Conservation (phyloP, 1,140 invertebrate species). For the Penaeus indicus region DNA sequence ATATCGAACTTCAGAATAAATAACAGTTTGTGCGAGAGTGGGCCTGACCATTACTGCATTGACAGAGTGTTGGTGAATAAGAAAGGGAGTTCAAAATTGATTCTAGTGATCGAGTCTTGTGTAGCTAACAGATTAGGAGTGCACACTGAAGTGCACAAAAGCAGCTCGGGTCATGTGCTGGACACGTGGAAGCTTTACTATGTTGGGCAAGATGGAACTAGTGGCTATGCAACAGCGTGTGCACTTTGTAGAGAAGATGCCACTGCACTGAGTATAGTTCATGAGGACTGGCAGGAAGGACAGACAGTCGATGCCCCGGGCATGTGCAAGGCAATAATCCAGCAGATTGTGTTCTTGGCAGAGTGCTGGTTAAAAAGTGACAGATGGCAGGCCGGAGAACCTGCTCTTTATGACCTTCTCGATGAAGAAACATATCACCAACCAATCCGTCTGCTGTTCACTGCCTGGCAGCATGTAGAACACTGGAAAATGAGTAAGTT, state of each 20-base stretch:
- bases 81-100: slow-evolving; percentile 55
- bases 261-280: slow-evolving; percentile 19
- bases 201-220: slow-evolving; percentile 45
- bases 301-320: slow-evolving; percentile 46
- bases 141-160: slow-evolving; percentile 43
- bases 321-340: slow-evolving; percentile 54
- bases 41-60: slow-evolving; percentile 57
- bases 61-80: slow-evolving; percentile 45
- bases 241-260: slow-evolving; percentile 47
- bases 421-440: slow-evolving; percentile 62
- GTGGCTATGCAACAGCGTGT: slow-evolving; percentile 44
- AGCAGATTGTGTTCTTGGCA: slow-evolving; percentile 55
- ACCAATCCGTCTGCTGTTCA: slow-evolving; percentile 61
- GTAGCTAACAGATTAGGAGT: slow-evolving; percentile 54
- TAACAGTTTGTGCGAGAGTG: slow-evolving; percentile 49
- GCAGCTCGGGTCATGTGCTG: slow-evolving; percentile 40
- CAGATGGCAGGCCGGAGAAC: slow-evolving; percentile 61
- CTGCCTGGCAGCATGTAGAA: slow-evolving; percentile 64
- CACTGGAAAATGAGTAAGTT: slow-evolving; percentile 64
- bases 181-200: slow-evolving; percentile 59
- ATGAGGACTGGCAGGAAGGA: slow-evolving; percentile 34
- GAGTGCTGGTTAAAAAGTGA: slow-evolving; percentile 59
- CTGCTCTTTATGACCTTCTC: slow-evolving; percentile 58
- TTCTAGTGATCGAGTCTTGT: slow-evolving; percentile 44
- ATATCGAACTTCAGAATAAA: slow-evolving; percentile 35